Percentiles rank a stretch among this genome's conserved stretches.
Conservation (phyloP, 2,113 vertebrate genomes). For the Galeopterus variegatus region DNA sequence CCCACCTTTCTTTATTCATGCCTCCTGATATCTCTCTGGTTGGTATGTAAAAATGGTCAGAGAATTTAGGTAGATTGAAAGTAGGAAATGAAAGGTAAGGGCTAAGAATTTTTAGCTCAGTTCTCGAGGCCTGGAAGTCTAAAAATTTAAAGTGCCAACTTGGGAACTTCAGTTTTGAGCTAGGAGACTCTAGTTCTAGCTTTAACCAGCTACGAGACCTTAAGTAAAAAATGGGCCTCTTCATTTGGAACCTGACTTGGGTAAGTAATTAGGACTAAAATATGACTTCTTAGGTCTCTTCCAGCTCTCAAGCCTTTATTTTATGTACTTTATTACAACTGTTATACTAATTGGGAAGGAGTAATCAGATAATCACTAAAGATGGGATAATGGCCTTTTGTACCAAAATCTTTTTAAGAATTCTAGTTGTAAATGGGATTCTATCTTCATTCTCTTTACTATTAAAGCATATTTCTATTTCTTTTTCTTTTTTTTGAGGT, state of each 20-base stretch:
- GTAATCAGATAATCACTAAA: conserved; percentile 28
- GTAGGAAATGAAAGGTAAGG: not conserved
- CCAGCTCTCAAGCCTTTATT: conserved; percentile 15
- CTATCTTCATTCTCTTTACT: not conserved
- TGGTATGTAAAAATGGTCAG: not conserved
- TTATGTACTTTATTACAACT: not conserved
- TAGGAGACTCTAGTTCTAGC: not conserved
- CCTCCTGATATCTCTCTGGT: not conserved
- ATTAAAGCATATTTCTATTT: not conserved
- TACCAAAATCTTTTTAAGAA: not conserved
- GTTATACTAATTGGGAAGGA: not conserved
- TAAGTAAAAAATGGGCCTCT: not conserved
- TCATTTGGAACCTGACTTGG: not conserved
- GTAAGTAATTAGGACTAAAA: not conserved
- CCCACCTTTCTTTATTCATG: not conserved
- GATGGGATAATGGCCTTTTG: not conserved
- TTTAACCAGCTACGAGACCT: not conserved
- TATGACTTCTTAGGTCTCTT: not conserved
- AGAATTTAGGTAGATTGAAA: not conserved
- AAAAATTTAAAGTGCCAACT: not conserved
- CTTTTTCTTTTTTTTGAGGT: too few relatives aligned
- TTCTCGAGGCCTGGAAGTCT: not conserved
- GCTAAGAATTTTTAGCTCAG: not conserved
- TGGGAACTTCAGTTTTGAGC: not conserved
- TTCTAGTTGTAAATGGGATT: conserved; percentile 25